phyloP scores from a whole-genome alignment of 2,888 invertebrate genomes.

The Halocaridina rubra region DNA sequence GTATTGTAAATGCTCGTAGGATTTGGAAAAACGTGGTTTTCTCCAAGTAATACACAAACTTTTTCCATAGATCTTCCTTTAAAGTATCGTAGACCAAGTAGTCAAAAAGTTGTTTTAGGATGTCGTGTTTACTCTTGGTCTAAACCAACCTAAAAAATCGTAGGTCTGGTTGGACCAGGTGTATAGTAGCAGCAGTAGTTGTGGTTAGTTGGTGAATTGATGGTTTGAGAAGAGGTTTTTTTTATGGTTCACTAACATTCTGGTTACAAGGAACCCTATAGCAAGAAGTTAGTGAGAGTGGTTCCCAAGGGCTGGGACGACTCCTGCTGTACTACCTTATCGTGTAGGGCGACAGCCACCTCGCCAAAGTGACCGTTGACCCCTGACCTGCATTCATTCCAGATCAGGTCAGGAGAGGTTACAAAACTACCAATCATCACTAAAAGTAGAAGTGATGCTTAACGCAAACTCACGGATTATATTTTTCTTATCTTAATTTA shows the following conservation, averaged over 20 bases:
- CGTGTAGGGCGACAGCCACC: slow-evolving; percentile 33
- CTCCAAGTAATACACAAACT: not conserved
- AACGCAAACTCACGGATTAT: too few species aligned
- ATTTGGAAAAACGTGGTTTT: not conserved
- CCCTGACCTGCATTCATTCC: slow-evolving; percentile 1
- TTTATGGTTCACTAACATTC: not conserved
- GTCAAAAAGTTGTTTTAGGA: not conserved
- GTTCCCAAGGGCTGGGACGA: slow-evolving; percentile 41
- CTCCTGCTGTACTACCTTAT: slow-evolving; percentile 26
- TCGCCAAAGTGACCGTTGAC: not conserved
- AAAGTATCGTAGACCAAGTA: not conserved
- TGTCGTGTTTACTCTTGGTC: not conserved
- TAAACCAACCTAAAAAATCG: not conserved
- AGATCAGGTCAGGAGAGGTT: slow-evolving; percentile 13
- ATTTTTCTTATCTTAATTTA: too few species aligned
- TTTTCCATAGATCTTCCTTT: slow-evolving; percentile 2
- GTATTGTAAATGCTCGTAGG: slow-evolving; percentile 22
- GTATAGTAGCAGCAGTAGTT: slow-evolving; percentile 9
- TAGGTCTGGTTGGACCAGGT: slow-evolving; percentile 5
- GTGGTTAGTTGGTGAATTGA: not conserved
- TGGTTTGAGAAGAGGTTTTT: not conserved
- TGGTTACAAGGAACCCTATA: not conserved
- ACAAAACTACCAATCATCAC: slow-evolving; percentile 14
- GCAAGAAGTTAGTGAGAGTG: slow-evolving; percentile 23
- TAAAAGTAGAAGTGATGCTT: too few species aligned